Evolutionary conservation across 2,113 vertebrate genomes (phyloP).

Genomic region (Odocoileus virginianus): DNA sequence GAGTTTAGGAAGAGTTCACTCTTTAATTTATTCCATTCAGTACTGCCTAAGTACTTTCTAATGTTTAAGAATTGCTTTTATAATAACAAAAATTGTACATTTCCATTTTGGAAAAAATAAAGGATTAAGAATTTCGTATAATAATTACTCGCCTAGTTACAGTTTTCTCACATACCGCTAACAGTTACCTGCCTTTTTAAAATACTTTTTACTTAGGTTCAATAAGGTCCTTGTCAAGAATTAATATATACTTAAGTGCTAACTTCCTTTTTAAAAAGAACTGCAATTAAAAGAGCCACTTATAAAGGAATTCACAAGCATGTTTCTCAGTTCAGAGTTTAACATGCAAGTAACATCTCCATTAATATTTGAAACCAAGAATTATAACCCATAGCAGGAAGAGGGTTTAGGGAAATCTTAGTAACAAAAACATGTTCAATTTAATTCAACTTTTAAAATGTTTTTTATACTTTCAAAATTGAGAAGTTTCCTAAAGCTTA

Average conservation of each 20-base stretch:
- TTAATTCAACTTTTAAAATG: constrained; percentile 62
- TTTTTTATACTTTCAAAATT: constrained; percentile 53
- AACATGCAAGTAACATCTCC: constrained; percentile 63
- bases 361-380: constrained; percentile 62
- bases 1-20: neutral
- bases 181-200: constrained; percentile 72
- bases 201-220: constrained; percentile 69
- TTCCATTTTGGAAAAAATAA: constrained; percentile 23
- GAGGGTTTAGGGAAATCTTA: constrained; percentile 35
- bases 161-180: constrained; percentile 9
- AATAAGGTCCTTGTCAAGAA: constrained; percentile 78
- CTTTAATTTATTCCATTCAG: neutral
- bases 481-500: constrained; percentile 1
- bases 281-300: constrained; percentile 76
- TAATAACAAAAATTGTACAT: neutral
- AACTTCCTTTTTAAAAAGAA: constrained; percentile 74
- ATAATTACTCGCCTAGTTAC: constrained; percentile 45
- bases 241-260: constrained; percentile 73
- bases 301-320: constrained; percentile 69
- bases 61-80: constrained; percentile 30
- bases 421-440: constrained; percentile 29
- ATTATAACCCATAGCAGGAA: constrained; percentile 65
- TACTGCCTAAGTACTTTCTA: constrained; percentile 26
- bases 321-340: constrained; percentile 50
- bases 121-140: constrained; percentile 50